Evolutionary conservation across 1,140 invertebrate species (phyloP).

Genomic region (Dendroctonus valens): DNA sequence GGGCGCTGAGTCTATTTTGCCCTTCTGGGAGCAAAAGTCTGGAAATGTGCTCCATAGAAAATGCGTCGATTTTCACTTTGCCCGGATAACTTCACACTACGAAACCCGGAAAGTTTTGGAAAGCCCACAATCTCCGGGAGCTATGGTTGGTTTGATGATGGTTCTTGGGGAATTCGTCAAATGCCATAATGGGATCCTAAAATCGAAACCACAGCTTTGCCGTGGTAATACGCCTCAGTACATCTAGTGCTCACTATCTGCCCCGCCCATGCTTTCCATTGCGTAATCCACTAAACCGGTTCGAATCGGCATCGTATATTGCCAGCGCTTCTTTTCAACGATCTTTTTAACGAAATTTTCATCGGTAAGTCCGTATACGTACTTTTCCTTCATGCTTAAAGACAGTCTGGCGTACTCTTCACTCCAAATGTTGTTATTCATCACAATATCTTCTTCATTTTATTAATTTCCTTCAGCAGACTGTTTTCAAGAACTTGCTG

Average conservation of each 20-base stretch:
- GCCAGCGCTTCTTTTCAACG: conserved; percentile 71
- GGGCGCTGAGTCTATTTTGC: conserved; percentile 90
- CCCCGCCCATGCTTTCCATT: conserved; percentile 86
- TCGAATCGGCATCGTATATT: conserved; percentile 89
- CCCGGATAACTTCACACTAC: conserved; percentile 75
- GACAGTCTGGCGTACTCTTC: conserved; percentile 18
- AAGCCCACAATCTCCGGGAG: conserved; percentile 98
- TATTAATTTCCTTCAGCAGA: conserved; percentile 50
- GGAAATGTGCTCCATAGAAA: conserved; percentile 89
- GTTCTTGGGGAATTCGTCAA: conserved; percentile 82
- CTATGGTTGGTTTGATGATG: conserved; percentile 86
- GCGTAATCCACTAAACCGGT: conserved; percentile 85
- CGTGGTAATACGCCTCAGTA: conserved; percentile 84
- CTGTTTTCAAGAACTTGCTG: conserved; percentile 47
- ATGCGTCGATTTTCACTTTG: conserved; percentile 76
- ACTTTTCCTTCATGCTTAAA: conserved; percentile 38
- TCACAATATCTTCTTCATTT: conserved; percentile 49
- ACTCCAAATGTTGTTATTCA: conserved; percentile 7
- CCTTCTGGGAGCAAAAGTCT: conserved; percentile 70
- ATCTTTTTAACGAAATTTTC: conserved; percentile 66
- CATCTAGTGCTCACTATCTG: conserved; percentile 89
- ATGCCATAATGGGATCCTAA: conserved; percentile 87
- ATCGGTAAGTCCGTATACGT: conserved; percentile 27
- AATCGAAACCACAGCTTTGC: conserved; percentile 77
- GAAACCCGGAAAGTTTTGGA: conserved; percentile 87